A percentile compares a stretch with the other conserved stretches of the same genome.
Conservation (phyloP, 2,113 vertebrate genomes). For the Dipodomys spectabilis region DNA sequence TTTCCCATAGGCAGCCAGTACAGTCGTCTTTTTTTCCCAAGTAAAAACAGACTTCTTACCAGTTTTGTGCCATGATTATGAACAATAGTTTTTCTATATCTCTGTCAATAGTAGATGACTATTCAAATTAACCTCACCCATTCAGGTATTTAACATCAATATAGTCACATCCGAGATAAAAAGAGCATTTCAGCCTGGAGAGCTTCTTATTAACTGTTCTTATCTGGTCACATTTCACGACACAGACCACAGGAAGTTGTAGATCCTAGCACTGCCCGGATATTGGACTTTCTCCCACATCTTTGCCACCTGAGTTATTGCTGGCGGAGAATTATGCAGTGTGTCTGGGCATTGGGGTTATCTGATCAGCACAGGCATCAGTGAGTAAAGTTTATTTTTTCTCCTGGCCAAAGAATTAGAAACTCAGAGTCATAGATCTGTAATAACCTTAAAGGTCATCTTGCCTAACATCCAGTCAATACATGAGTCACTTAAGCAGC, state of each 20-base stretch:
- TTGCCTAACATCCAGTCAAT: slow-evolving; percentile 54
- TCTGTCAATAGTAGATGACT: slow-evolving; percentile 55
- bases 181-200: slow-evolving; percentile 43
- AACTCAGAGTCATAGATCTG: slow-evolving; percentile 44
- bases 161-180: slow-evolving; percentile 58
- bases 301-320: slow-evolving; percentile 68
- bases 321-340: slow-evolving; percentile 72
- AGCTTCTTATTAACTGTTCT: slow-evolving; percentile 70
- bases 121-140: slow-evolving; percentile 64
- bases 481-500: background rate
- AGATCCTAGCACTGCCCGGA: slow-evolving; percentile 55
- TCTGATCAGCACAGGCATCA: slow-evolving; percentile 68
- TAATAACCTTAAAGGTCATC: slow-evolving; percentile 62
- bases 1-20: background rate
- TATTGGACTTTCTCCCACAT: slow-evolving; percentile 73
- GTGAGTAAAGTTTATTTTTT: slow-evolving; percentile 65
- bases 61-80: background rate
- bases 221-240: slow-evolving; percentile 72
- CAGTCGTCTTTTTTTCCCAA: background rate
- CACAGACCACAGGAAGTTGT: slow-evolving; percentile 70
- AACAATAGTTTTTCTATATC: slow-evolving; percentile 49
- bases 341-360: slow-evolving; percentile 70
- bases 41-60: slow-evolving; percentile 19
- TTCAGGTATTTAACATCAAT: slow-evolving; percentile 74
- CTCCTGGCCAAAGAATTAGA: slow-evolving; percentile 56